Evolutionary conservation across 2,888 invertebrate species (phyloP).

Genomic region (Gordius sp.): DNA sequence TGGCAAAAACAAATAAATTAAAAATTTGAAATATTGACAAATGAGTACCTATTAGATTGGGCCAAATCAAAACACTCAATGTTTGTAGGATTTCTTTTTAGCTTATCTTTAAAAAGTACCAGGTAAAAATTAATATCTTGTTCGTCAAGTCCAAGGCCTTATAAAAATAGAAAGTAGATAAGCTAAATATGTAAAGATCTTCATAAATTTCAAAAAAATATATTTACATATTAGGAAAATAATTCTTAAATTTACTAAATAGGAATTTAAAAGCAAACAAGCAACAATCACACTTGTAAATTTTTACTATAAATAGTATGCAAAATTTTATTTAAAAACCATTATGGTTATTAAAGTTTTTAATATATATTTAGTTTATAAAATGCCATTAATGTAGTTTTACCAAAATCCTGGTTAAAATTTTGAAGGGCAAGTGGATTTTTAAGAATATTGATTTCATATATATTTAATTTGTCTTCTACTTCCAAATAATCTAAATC

Average conservation of each 20-base stretch:
- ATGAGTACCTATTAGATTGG: slow-evolving; percentile 50
- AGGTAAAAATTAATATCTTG: slow-evolving; percentile 74
- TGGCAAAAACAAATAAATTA: not conserved
- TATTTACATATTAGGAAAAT: not conserved
- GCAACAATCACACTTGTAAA: not conserved
- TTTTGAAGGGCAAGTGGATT: too few relatives aligned
- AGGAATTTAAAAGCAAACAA: not conserved
- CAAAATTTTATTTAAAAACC: not conserved
- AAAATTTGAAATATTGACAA: not conserved
- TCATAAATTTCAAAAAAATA: slow-evolving; percentile 23
- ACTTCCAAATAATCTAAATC: not conserved
- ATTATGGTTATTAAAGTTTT: too few relatives aligned
- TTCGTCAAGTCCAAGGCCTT: slow-evolving; percentile 64
- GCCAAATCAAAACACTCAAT: slow-evolving; percentile 92
- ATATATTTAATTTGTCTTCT: not conserved
- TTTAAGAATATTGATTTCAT: not conserved
- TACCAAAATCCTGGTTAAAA: too few relatives aligned
- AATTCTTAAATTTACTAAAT: slow-evolving; percentile 18
- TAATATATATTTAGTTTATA: too few relatives aligned
- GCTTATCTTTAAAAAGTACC: slow-evolving; percentile 48
- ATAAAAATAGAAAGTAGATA: slow-evolving; percentile 12
- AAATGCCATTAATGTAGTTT: too few relatives aligned
- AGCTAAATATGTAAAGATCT: slow-evolving; percentile 20
- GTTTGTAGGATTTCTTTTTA: slow-evolving; percentile 72
- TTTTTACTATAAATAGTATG: not conserved